Evolutionary conservation across 30 jellyfish, hydroid and myxozoan species (phyloP).

Genomic region (Hydractinia symbiolongicarpus): DNA sequence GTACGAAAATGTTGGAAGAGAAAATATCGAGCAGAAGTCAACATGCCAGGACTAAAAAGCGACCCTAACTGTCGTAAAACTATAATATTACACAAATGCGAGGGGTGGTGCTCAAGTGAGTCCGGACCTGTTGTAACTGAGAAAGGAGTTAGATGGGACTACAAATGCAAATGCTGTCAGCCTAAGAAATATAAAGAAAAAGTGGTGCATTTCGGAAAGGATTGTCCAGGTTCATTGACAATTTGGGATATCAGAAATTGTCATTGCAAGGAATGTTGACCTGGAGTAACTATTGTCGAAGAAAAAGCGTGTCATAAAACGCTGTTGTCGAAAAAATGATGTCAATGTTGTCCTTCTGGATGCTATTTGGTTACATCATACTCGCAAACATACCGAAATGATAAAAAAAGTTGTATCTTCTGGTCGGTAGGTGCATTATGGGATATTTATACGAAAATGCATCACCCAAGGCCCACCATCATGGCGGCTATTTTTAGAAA

Average conservation of each 20-base stretch:
- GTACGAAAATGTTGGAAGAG: slow-evolving; percentile 51
- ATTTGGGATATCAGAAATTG: slow-evolving; percentile 48
- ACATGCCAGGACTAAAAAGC: slow-evolving; percentile 50
- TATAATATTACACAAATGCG: slow-evolving; percentile 55
- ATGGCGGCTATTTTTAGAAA: too few species aligned
- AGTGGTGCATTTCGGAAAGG: slow-evolving; percentile 29
- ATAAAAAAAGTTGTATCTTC: too few species aligned
- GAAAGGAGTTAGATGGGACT: slow-evolving; percentile 37
- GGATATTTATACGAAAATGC: too few species aligned
- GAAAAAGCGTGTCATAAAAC: too few species aligned
- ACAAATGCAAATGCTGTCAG: slow-evolving; percentile 61
- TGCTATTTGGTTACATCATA: too few species aligned
- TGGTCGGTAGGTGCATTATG: too few species aligned
- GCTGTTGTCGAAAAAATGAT: too few species aligned
- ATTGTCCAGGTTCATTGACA: slow-evolving; percentile 55
- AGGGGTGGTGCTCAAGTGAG: slow-evolving; percentile 56
- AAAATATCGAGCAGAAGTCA: slow-evolving; percentile 39
- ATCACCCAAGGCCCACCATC: too few species aligned
- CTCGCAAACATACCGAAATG: too few species aligned
- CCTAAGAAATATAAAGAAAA: slow-evolving; percentile 34
- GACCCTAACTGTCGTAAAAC: slow-evolving; percentile 49
- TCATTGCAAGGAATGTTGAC: slow-evolving; percentile 61
- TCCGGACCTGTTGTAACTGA: slow-evolving; percentile 33
- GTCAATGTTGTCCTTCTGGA: too few species aligned
- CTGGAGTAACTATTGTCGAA: too few species aligned